phyloP scores from a whole-genome alignment of 2,888 invertebrate species.

The Xanthorhoe designata region DNA sequence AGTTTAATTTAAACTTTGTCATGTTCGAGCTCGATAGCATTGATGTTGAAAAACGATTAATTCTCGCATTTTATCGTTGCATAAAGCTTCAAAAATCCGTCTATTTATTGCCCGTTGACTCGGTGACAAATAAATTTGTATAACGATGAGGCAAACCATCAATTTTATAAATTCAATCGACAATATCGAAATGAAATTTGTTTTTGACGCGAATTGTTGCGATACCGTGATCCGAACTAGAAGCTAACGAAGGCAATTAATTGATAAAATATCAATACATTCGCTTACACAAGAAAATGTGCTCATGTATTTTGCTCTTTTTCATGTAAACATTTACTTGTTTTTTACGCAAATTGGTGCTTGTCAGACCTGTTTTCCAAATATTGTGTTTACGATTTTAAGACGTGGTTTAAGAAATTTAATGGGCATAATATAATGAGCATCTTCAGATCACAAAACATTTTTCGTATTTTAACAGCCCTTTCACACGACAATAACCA shows the following conservation, averaged over 20 bases:
- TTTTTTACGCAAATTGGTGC: not conserved
- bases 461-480: too few species aligned
- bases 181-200: conserved; percentile 37
- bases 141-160: conserved; percentile 54
- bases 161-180: conserved; percentile 54
- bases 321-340: not conserved
- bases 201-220: conserved; percentile 22
- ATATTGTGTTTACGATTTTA: not conserved
- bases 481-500: too few species aligned
- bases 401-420: not conserved
- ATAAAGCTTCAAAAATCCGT: conserved; percentile 41
- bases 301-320: not conserved
- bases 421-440: not conserved
- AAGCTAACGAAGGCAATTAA: conserved; percentile 3
- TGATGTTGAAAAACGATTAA: conserved; percentile 29
- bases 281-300: not conserved
- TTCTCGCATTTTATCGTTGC: conserved; percentile 33
- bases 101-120: conserved; percentile 44
- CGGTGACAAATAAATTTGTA: conserved; percentile 54
- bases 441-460: too few species aligned
- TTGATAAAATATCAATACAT: conserved; percentile 2
- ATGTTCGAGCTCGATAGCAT: conserved; percentile 17
- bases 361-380: too few species aligned
- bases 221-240: conserved; percentile 1
- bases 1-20: conserved; percentile 21